Evolutionary conservation across 2,113 vertebrate genomes (phyloP), one percentile per base, ranked within the genome.

Genomic region (Stigmatopora argus): DNA sequence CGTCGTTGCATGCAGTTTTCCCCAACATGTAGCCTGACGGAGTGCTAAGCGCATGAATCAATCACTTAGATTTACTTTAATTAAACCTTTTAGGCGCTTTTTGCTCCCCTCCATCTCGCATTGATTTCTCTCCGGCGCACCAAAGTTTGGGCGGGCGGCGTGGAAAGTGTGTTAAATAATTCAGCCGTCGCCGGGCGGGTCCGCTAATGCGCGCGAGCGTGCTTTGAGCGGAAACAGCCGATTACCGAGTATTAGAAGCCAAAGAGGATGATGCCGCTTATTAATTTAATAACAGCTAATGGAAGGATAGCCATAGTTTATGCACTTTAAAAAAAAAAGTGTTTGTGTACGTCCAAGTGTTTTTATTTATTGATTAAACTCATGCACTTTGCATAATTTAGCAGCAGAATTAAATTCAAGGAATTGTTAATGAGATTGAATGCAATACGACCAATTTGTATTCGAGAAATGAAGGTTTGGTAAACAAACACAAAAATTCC

Each of bases 261-360:
- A 77, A 81, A 35, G 78, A 79, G 76, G 73, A 84, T 77, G 71
- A 80, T 77, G 70, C 62, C 34, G 13, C 51, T 74, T 79, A 78
- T 83, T 81, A 72, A 82, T 79, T 78, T 69, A 73, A 83, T 77
- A 70, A 70, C 65, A 17, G 72, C 70, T 78, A 85, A 81, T 78
- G 71, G 78, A 78, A 74, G 70, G 60, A 73, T 71, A 51, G 58
- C 26, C 47, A 12, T 34, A 35, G 26, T 74, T 51, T 65, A 23
- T 52, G 19, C 19, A 19, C 51, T 21, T 53, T n/a, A 2, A 51
- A 41, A 41, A 53, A 52, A 21, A 21, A 9, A 21, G 51, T 19
- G 9, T 11, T 9, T 23, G 19, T 53, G 19, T 53, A 53, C 2
- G 19, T 7, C n/a, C 3, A 1, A n/a, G 49, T 2, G 1, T n/a